Evolutionary conservation across 53 echinoderm and acorn worm genomes (phyloP), one percentile per base, ranked within the genome.

Genomic region (Holothuria scabra): DNA sequence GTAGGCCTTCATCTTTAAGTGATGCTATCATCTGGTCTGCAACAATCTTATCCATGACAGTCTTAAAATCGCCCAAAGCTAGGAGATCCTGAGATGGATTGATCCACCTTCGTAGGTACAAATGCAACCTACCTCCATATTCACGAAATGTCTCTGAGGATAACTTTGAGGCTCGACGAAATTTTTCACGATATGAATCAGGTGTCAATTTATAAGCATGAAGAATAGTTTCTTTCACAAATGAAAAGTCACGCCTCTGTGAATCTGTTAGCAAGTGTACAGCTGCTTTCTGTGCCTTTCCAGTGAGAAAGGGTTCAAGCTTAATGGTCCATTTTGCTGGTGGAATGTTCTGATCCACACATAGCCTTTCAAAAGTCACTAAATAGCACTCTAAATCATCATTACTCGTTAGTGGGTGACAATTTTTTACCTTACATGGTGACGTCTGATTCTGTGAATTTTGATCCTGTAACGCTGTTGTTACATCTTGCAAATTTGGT

Each of bases 211-310:
- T 48, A 48, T 90, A 90, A 12, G 83, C 24, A 30, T 78, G 86
- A 25, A 64, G 59, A 18, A 90, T 83, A 19, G 83, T 86, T 9
- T 84, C 66, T 28, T 72, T 83, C 24, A 87, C 81, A 46, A 60
- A 35, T 35, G 35, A 35, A 35, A 35, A 35, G 35, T 35, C 35
- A 35, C 35, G 35, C 35, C 6, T 35, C 35, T 35, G 35, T 66
- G 56, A 18, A 29, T 83, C 84, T 49, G 49, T 87, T 28, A 87
- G 64, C 3, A 74, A 23, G 48, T 88, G 76, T 56, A 91, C 85
- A 35, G 82, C 88, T 30, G 82, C 88, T 30, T 88, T 81, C 46
- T 92, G 92, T 7, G 89, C 84, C 37, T 78, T 84, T 2, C 89
- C 89, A 32, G 89, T 84, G 16, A 88, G 56, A 81, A 82, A 90